These are phyloP conservation scores for Melitaea athalia DNA, from an alignment of 2,888 invertebrate species.

Conservation along the genomic window DNA sequence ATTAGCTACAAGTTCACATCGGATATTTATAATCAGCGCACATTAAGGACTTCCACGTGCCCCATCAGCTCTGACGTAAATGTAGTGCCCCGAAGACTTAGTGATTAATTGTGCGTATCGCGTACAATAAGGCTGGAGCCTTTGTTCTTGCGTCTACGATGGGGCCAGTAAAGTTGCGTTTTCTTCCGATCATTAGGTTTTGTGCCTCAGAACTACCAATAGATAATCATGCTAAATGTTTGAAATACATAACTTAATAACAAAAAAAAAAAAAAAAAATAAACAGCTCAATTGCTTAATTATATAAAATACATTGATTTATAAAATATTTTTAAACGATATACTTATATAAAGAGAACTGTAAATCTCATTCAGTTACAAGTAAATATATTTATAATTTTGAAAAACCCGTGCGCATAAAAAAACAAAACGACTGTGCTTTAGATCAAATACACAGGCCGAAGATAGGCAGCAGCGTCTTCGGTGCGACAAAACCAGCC, in stretches of 20 bases:
- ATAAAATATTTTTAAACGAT: no score
- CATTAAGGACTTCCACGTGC: slow-evolving; percentile 4
- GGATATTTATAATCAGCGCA: slow-evolving; percentile 15
- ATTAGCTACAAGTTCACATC: not conserved
- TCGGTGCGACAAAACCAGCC: no score
- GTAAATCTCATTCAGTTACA: no score
- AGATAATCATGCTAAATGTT: no score
- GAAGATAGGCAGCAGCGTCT: no score
- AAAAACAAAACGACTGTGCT: not conserved
- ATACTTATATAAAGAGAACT: no score
- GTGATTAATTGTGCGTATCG: slow-evolving; percentile 29
- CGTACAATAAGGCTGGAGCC: slow-evolving; percentile 17
- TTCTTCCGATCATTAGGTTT: not conserved
- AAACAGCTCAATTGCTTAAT: no score
- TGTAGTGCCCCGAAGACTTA: slow-evolving; percentile 24
- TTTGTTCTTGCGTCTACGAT: slow-evolving; percentile 16
- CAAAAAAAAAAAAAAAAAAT: no score
- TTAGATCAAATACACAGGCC: no score
- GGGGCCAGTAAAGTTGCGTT: slow-evolving; percentile 4
- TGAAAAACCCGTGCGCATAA: not conserved
- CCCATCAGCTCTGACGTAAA: slow-evolving; percentile 23
- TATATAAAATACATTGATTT: no score
- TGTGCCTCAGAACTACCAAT: not conserved
- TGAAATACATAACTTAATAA: no score
- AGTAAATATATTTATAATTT: no score